Evolutionary conservation across 2,113 vertebrate species (phyloP), one percentile per base, ranked within the genome.

Genomic region (Caretta caretta): DNA sequence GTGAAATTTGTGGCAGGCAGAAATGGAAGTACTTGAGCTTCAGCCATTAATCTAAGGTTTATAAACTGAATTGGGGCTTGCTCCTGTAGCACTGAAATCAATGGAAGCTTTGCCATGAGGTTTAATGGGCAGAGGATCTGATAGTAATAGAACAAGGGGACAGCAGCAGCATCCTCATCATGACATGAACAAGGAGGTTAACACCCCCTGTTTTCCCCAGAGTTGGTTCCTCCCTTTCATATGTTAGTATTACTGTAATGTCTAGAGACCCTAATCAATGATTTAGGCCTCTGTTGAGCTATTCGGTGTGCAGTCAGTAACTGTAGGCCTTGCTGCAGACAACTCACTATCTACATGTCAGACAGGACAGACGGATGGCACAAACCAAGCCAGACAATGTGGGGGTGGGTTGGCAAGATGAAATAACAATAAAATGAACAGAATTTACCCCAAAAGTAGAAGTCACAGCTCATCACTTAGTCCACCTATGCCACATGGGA

Each of bases 231-330:
- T 87, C 10, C 4, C 0, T 84, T 76, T 80, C 42, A 12, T 5
- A 1, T 19, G 3, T 5, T 29, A 7, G 2, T 48, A 10, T 48
- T 31, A n/a, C 25, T 46, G 49, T 59, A 14, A 2, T 4, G n/a
- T 25, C 0, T 6, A 59, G 24, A 80, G 22, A 42, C 75, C 42
- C 29, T 13, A 42, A 51, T 46, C 59, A 51, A 81, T 29, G 49
- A 1, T 81, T 81, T 31, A 72, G 65, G 49, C 14, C 5, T 6
- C 31, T 0, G 0, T 25, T 49, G 46, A 84, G 35, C 75, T 81
- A 0, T 20, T 90, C 1, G 2, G 56, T 83, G 46, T 49, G 1
- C 3, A 8, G 80, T 16, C 25, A 85, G 19, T 42, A 20, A 3
- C 50, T 19, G 35, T n/a, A 46, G 46, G 11, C 75, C 24, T 48